A percentile compares a stretch with the other conserved stretches of the same genome.
Evolutionary conservation across 2,797 vertebrate species (phyloP).

Genomic region (Acomys russatus): DNA sequence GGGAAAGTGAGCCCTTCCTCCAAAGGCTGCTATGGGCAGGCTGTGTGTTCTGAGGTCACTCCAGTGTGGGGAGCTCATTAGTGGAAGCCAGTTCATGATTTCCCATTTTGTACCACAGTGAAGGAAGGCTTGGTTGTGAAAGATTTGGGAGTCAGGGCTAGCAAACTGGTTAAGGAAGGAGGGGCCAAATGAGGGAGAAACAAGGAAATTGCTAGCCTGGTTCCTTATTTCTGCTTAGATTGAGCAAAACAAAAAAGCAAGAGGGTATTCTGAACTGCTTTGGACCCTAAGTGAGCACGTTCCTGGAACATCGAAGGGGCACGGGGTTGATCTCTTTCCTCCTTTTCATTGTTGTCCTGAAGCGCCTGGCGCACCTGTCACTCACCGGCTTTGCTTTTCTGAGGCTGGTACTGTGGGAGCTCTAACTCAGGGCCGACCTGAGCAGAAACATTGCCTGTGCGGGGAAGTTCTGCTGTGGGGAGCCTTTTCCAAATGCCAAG

Average conservation of each 20-base stretch:
- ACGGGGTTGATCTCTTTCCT: not conserved
- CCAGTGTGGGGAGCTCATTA: not conserved
- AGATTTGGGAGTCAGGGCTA: not conserved
- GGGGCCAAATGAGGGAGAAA: not conserved
- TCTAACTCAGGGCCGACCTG: too few species aligned
- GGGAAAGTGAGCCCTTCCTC: not conserved
- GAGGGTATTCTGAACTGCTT: not conserved
- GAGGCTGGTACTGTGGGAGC: not conserved
- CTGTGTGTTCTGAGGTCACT: not conserved
- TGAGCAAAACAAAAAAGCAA: not conserved
- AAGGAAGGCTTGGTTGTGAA: too few species aligned
- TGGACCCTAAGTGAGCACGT: not conserved
- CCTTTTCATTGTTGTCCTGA: not conserved
- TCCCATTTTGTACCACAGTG: too few species aligned
- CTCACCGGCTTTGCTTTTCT: not conserved
- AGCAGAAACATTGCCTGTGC: accelerated
- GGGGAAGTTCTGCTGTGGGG: not conserved
- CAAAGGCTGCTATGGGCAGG: not conserved
- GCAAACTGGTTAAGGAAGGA: not conserved
- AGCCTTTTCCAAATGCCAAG: accelerated
- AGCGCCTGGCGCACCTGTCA: not conserved
- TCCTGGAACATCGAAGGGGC: not conserved
- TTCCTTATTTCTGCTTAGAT: not conserved
- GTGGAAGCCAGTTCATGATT: not conserved
- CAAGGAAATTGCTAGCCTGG: not conserved